Base-by-base conservation (phyloP, 2,888 invertebrate species). In the Dryadula phaetusa region DNA sequence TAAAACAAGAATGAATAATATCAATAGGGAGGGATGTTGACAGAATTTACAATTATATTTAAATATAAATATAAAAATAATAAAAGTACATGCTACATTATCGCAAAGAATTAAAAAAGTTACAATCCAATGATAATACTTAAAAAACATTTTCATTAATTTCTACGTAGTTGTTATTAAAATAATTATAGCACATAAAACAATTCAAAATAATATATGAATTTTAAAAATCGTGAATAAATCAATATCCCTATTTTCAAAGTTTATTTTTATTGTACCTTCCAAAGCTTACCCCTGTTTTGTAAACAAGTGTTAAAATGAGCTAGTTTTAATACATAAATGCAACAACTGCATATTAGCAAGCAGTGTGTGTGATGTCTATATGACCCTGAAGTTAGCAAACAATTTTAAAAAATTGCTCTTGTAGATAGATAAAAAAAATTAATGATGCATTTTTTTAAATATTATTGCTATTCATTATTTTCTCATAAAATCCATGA, bases 341-440 rank as follows among this genome's bases (percentile, higher is more conserved):
- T 37, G 37, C 22, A 22, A 7, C 25, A 20, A 25, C 40, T 40
- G n/a, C 25, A 25, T 25, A 6, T 14, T 8, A 25, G 16, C 40
- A 6, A 16, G 42, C 16, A 58, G 42, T 28, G 28, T 20, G n/a
- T 52, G 46, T 46, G 32, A 37, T 34, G 44, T 56, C 94, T 94
- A 96, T 72, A n/a, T n/a, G n/a, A n/a, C n/a, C n/a, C n/a, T n/a
- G n/a, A n/a, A n/a, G n/a, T n/a, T n/a, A n/a, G n/a, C n/a, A n/a
- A n/a, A n/a, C n/a, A n/a, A n/a, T n/a, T n/a, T n/a, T n/a, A n/a
- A n/a, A n/a, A n/a, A n/a, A n/a, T n/a, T n/a, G n/a, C n/a, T n/a
- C n/a, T n/a, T n/a, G n/a, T n/a, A n/a, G n/a, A n/a, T n/a, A n/a
- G n/a, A n/a, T n/a, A n/a, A n/a, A n/a, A n/a, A n/a, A n/a, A n/a